phyloP scores from a whole-genome alignment of 1,140 invertebrate genomes.

The Lithobius niger region DNA sequence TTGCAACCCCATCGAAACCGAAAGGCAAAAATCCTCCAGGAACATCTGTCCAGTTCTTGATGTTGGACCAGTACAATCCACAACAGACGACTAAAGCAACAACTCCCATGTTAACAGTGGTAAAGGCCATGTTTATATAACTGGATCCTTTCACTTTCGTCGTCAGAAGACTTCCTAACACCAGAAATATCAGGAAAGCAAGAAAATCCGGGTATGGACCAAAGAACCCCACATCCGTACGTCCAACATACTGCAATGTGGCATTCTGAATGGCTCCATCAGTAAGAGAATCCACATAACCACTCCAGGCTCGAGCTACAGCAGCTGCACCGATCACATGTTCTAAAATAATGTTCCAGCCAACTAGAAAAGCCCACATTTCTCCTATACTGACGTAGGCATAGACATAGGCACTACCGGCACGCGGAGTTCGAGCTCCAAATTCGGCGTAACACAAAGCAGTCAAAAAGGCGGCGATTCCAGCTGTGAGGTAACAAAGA shows the following conservation, averaged over 20 bases:
- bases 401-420: conserved; percentile 80
- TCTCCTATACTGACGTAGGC: conserved; percentile 80
- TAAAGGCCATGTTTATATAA: conserved; percentile 64
- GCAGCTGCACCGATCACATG: conserved; percentile 85
- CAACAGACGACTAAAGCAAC: conserved; percentile 55
- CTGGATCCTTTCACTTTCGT: conserved; percentile 77
- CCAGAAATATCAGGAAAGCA: conserved; percentile 57
- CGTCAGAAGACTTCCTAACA: conserved; percentile 34
- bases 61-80: conserved; percentile 63
- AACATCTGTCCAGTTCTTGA: conserved; percentile 57
- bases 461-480: conserved; percentile 67
- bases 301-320: conserved; percentile 82
- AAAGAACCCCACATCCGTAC: conserved; percentile 53
- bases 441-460: conserved; percentile 89
- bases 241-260: conserved; percentile 53
- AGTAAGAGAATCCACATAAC: conserved; percentile 73
- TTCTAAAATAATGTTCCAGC: conserved; percentile 85
- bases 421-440: conserved; percentile 71
- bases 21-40: conserved; percentile 62
- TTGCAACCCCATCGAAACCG: conserved; percentile 46
- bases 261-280: conserved; percentile 63
- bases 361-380: conserved; percentile 87
- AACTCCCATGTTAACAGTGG: conserved; percentile 58
- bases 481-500: conserved; percentile 72
- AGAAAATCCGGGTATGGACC: conserved; percentile 63